Evolutionary conservation across 2,888 invertebrate species (phyloP).

Genomic region (Ctenicera cuprea): DNA sequence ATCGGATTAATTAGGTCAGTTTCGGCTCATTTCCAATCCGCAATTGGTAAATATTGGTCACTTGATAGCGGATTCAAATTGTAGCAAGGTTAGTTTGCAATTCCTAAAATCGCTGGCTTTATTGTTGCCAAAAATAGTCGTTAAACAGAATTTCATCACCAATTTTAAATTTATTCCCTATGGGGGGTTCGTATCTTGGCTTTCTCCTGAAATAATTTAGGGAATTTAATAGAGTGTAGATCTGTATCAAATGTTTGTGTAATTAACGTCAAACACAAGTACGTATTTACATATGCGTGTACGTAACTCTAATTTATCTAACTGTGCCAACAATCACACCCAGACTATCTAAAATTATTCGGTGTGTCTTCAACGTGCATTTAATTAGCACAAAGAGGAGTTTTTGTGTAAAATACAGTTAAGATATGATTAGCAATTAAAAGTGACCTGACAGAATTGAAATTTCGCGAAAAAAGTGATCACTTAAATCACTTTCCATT

Average conservation of each 20-base stretch:
- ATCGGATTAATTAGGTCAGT: conserved; percentile 47
- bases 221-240: neutral
- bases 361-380: too few relatives aligned
- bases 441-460: neutral
- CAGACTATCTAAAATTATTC: neutral
- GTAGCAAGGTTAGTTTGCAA: conserved; percentile 3
- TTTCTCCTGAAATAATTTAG: too few relatives aligned
- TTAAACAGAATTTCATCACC: too few relatives aligned
- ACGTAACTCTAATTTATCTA: conserved; percentile 5
- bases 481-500: conserved; percentile 4
- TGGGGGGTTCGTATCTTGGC: too few relatives aligned
- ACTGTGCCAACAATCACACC: neutral
- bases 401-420: too few relatives aligned
- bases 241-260: conserved; percentile 15
- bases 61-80: neutral
- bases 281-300: conserved; percentile 10
- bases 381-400: too few relatives aligned
- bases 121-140: too few relatives aligned
- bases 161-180: too few relatives aligned
- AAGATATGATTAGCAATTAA: too few relatives aligned
- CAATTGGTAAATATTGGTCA: conserved; percentile 42
- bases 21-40: conserved; percentile 39
- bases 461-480: neutral
- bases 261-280: neutral
- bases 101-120: neutral